A percentile compares a stretch with the other conserved stretches of the same genome.
These are phyloP conservation scores for Antheraea pernyi DNA, from an alignment of 1,140 invertebrate genomes.

Conservation along the genomic window DNA sequence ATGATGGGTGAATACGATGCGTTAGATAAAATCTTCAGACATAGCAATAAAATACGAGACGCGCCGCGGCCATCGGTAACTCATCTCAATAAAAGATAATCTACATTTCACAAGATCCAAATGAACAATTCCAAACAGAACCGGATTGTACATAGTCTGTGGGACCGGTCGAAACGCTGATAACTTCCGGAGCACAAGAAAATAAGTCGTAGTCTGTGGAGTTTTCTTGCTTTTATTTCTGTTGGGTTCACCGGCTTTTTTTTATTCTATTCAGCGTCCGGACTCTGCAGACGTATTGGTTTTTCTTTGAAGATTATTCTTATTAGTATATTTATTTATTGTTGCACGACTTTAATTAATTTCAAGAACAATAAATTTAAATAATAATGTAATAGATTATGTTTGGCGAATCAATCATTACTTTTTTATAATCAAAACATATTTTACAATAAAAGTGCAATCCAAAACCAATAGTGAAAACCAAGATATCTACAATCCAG, in stretches of 20 bases:
- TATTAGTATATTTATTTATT: slow-evolving; percentile 44
- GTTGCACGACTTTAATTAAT: slow-evolving; percentile 14
- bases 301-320: slow-evolving; percentile 49
- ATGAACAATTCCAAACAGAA: slow-evolving; percentile 26
- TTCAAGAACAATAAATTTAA: too few relatives aligned
- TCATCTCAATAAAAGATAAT: slow-evolving; percentile 24
- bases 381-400: too few relatives aligned
- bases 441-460: too few relatives aligned
- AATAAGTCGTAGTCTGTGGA: slow-evolving; percentile 47
- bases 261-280: slow-evolving; percentile 50
- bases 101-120: slow-evolving; percentile 32
- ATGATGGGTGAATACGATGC: slow-evolving; percentile 7
- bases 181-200: slow-evolving; percentile 59
- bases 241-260: slow-evolving; percentile 43
- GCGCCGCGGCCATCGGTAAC: slow-evolving; percentile 3
- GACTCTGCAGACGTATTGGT: slow-evolving; percentile 42
- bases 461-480: too few relatives aligned
- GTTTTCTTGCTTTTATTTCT: slow-evolving; percentile 50
- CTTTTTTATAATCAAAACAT: too few relatives aligned
- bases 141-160: slow-evolving; percentile 29
- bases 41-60: slow-evolving; percentile 5
- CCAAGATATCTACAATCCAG: too few relatives aligned
- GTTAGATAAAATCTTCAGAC: slow-evolving; percentile 15
- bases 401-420: too few relatives aligned
- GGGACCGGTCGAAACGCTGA: slow-evolving; percentile 62